Base-by-base conservation (phyloP, 2,113 vertebrate genomes). In the Holacanthus passer region DNA sequence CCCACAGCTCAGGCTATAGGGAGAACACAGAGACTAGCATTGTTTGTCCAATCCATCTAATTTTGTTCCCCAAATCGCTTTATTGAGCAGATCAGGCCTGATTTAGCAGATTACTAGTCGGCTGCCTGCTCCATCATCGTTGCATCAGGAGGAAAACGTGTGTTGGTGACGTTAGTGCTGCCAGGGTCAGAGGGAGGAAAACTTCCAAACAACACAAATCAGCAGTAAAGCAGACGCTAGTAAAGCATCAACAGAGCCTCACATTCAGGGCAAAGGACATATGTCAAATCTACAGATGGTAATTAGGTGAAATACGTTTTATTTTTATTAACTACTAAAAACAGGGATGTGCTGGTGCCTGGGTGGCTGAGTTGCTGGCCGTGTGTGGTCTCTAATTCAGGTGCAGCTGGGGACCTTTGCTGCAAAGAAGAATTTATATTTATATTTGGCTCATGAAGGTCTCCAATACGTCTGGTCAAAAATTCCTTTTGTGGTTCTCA, bases 41-140 rank as follows among this genome's bases (percentile, higher is more conserved):
- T 95, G 94, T 95, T 89, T 65, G 43, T 43, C 71, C 80, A 91
- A 89, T 93, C 88, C 87, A 47, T 83, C 86, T 89, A 87, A 85
- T 85, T 93, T 87, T 71, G 83, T 81, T 86, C 69, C 68, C 74
- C 63, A 92, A 92, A 92, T 86, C 87, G 62, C 83, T 85, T 86
- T 88, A 86, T 83, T 90, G 82, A 91, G 88, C 73, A 59, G 78
- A 77, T 93, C 89, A 93, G 89, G 85, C 68, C 81, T 65, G 89
- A 82, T 93, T 93, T 87, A 89, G 39, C 48, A 87, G 93, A 91
- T 95, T 94, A 94, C 53, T 22, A 37, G 52, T 77, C 19, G 48
- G 37, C 75, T 29, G 50, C 72, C 82, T 59, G 81, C 74, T 65
- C 70, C 32, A 73, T 87, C 65, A n/a, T 27, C 60, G n/a, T 86